Percentiles rank a stretch among this genome's conserved stretches.
Evolutionary conservation across 2,797 vertebrate genomes (phyloP).

Genomic region (Poecilia picta): DNA sequence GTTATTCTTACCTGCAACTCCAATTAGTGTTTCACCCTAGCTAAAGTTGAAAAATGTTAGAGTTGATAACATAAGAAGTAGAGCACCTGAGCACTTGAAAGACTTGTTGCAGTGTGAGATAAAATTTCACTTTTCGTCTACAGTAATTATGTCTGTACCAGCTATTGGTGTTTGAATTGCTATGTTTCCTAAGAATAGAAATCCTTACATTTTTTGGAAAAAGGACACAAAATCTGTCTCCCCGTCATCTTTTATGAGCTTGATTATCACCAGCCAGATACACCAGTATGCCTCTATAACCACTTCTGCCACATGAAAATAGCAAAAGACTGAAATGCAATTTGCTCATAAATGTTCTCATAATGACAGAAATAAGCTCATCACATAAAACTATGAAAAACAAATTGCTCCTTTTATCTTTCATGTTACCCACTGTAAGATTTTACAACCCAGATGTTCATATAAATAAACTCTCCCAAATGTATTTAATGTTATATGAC

Average conservation of each 20-base stretch:
- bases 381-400: conserved; percentile 73
- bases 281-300: conserved; percentile 53
- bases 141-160: conserved; percentile 21
- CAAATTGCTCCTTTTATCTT: conserved; percentile 69
- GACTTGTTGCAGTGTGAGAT: background rate
- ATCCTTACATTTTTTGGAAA: conserved; percentile 44
- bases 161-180: conserved; percentile 30
- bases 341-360: conserved; percentile 38
- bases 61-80: background rate
- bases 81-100: background rate
- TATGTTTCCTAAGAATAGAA: conserved; percentile 12
- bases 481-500: conserved; percentile 57
- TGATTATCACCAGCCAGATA: conserved; percentile 59
- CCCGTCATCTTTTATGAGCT: conserved; percentile 63
- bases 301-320: conserved; percentile 27
- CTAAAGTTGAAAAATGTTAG: background rate
- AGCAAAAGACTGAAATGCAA: conserved; percentile 38
- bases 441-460: conserved; percentile 71
- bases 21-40: background rate
- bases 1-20: background rate
- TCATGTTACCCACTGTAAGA: conserved; percentile 56
- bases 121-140: background rate
- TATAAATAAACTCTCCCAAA: conserved; percentile 48
- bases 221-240: conserved; percentile 32
- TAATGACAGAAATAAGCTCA: conserved; percentile 65